Evolutionary conservation across 2,797 vertebrate genomes (phyloP).

Genomic region (Halcyon smyrnensis): DNA sequence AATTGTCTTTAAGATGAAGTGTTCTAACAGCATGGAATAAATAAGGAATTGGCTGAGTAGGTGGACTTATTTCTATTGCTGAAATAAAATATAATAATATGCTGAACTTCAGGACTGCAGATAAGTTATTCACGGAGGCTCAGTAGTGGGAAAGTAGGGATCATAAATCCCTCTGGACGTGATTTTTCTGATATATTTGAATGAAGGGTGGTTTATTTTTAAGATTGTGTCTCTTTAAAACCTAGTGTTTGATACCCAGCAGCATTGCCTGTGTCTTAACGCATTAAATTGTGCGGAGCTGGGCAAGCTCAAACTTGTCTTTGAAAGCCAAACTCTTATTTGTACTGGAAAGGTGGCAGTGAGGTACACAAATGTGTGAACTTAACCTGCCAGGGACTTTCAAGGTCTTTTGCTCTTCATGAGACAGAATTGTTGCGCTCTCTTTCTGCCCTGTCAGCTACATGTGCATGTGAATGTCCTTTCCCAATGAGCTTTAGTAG

Average conservation of each 20-base stretch:
- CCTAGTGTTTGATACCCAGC: background rate
- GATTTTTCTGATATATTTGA: background rate
- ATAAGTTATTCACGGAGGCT: background rate
- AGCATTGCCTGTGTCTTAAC: background rate
- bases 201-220: background rate
- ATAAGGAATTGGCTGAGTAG: slow-evolving; percentile 35
- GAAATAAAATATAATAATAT: background rate
- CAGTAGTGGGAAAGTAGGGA: background rate
- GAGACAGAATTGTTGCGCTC: background rate
- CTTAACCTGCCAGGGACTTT: background rate
- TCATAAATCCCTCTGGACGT: background rate
- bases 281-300: background rate
- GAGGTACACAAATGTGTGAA: background rate
- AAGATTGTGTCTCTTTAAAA: background rate
- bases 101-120: background rate
- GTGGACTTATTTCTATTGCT: background rate
- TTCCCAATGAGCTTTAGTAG: background rate
- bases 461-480: fast-evolving
- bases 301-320: background rate
- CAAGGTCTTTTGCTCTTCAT: background rate
- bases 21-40: background rate
- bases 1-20: slow-evolving; percentile 21
- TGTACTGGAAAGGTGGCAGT: background rate
- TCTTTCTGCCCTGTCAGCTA: background rate
- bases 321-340: background rate